A percentile compares a stretch with the other conserved stretches of the same genome.
These are phyloP conservation scores for Phyllostomus hastatus DNA, from an alignment of 2,113 vertebrate genomes.

Conservation along the genomic window DNA sequence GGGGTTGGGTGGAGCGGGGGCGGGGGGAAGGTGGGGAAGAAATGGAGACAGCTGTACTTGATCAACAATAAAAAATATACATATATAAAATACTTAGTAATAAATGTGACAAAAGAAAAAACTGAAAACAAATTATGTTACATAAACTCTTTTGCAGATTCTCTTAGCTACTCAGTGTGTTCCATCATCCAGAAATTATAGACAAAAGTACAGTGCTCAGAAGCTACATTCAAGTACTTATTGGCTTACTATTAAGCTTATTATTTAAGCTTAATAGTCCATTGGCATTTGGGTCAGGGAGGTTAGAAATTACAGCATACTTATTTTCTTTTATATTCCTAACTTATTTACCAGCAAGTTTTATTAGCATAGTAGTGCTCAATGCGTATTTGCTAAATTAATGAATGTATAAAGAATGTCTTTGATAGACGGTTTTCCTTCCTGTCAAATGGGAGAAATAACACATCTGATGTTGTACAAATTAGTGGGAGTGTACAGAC, in stretches of 20 bases:
- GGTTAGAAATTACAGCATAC: neutral
- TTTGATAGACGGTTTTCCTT: neutral
- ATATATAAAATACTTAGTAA: no score
- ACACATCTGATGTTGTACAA: neutral
- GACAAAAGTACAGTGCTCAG: neutral
- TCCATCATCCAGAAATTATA: neutral
- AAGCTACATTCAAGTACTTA: neutral
- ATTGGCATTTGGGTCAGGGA: neutral
- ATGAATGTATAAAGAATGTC: neutral
- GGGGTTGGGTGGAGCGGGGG: no score
- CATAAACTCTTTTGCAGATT: neutral
- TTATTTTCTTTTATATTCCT: neutral
- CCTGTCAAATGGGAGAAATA: neutral
- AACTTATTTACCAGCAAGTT: neutral
- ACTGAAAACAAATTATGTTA: neutral
- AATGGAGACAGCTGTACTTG: no score
- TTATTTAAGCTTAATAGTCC: neutral
- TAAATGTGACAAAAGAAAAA: no score
- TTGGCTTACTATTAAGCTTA: neutral
- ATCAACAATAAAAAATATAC: no score
- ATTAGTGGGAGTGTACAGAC: neutral
- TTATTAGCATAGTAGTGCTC: neutral
- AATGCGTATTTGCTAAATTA: neutral
- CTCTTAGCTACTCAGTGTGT: neutral
- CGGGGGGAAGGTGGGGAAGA: no score